Evolutionary conservation across 1,140 invertebrate species (phyloP).

Genomic region (Octopus bimaculoides): DNA sequence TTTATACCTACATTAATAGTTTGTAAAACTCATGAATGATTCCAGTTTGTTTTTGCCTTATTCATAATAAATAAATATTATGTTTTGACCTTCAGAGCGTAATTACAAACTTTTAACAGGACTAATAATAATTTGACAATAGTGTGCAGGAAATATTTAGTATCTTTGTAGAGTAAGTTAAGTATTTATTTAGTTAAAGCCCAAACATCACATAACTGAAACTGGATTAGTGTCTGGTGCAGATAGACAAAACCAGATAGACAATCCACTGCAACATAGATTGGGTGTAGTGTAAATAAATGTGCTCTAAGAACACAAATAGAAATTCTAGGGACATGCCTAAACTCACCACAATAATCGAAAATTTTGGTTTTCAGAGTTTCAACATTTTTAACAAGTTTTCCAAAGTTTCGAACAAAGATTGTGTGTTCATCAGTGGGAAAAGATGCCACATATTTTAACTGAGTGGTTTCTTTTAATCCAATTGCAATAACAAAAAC

Average conservation of each 20-base stretch:
- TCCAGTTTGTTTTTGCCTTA: no score
- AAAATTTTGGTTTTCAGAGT: conserved; percentile 30
- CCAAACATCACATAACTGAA: no score
- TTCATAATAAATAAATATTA: no score
- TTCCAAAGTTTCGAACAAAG: conserved; percentile 41
- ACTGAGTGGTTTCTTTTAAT: conserved; percentile 37
- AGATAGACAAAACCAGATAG: no score
- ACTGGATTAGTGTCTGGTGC: no score
- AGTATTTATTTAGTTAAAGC: no score
- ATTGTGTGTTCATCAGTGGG: conserved; percentile 37
- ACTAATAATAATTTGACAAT: neutral
- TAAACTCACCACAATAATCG: conserved; percentile 4
- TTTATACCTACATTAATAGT: no score
- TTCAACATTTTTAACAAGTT: conserved; percentile 22
- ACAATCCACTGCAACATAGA: no score
- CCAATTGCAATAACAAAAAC: conserved; percentile 41
- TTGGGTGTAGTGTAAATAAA: no score
- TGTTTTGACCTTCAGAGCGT: neutral
- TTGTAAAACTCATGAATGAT: no score
- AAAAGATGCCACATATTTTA: conserved; percentile 36
- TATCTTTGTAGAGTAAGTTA: neutral
- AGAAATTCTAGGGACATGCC: neutral
- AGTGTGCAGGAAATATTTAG: conserved; percentile 4
- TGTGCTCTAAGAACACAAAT: no score
- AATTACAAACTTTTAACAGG: conserved; percentile 4